Base-by-base conservation (phyloP, 2,888 invertebrate genomes). In the Drosophila colorata region DNA sequence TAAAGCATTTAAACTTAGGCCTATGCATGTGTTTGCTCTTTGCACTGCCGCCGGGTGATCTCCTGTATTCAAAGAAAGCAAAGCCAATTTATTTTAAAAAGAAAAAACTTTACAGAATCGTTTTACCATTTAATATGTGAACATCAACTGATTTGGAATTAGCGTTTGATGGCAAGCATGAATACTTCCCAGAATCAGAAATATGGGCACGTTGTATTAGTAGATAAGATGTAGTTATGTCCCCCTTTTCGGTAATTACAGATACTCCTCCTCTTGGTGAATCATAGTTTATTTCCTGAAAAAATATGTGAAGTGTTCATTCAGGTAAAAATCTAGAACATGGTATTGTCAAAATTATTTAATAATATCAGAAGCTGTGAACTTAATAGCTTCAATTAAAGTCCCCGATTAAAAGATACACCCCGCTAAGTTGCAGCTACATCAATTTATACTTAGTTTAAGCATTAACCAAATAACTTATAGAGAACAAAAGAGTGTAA, bases 221-320 rank as follows among this genome's bases (percentile, higher is more conserved):
- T n/a, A n/a, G n/a, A n/a, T n/a, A n/a, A n/a, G n/a, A n/a, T n/a
- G n/a, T n/a, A n/a, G n/a, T n/a, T n/a, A n/a, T n/a, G n/a, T n/a
- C n/a, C n/a, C 94, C 96, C 91, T 97, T 97, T 93, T 97, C 97
- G 43, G 97, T 97, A 91, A 97, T 96, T 61, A 97, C 97, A 53
- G 96, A 96, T 46, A 97, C 97, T 2, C 97, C 97, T 8, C 97
- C 97, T 59, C 97, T 94, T 2, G 97, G 96, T 18, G 97, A 96
- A 92, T 97, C 97, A 93, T 97, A 97, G 93, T 97, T 97, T 88
- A 97, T 97, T 93, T 97, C 96, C 96, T 97, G 7, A 43, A 52
- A 68, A 11, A 38, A n/a, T n/a, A n/a, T n/a, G n/a, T n/a, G n/a
- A n/a, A n/a, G n/a, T n/a, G n/a, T n/a, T n/a, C n/a, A n/a, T n/a